Percentiles rank a stretch among this genome's conserved stretches.
These are phyloP conservation scores for Cephus nigrinus DNA, from an alignment of 2,888 invertebrate species.

Conservation along the genomic window DNA sequence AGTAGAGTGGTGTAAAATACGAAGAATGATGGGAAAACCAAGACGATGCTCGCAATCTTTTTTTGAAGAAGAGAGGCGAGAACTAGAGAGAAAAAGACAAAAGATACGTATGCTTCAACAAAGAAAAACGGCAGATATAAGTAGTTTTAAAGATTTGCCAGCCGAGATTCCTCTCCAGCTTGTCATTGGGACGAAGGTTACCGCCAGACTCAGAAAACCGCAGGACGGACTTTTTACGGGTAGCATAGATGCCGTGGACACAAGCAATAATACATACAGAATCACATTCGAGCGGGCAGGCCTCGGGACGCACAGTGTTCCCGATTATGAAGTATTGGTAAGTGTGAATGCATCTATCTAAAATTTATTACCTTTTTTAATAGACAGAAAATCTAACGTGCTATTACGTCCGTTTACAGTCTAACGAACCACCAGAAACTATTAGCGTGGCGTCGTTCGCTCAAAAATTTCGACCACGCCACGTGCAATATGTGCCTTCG, in stretches of 20 bases:
- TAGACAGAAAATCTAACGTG: conserved; percentile 78
- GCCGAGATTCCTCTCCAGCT: conserved; percentile 94
- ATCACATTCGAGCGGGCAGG: conserved; percentile 94
- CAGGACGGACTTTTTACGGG: conserved; percentile 97
- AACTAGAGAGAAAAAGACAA: conserved; percentile 89
- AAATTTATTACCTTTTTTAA: background rate
- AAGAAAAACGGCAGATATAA: conserved; percentile 84
- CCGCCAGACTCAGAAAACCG: conserved; percentile 88
- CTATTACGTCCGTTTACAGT: conserved; percentile 72
- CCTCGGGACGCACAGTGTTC: conserved; percentile 94
- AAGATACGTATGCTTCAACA: conserved; percentile 94
- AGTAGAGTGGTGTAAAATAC: conserved; percentile 95
- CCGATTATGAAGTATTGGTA: conserved; percentile 92
- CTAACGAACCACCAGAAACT: conserved; percentile 92
- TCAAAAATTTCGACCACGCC: conserved; percentile 81
- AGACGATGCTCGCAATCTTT: conserved; percentile 94
- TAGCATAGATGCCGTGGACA: conserved; percentile 94
- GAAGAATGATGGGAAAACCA: conserved; percentile 97
- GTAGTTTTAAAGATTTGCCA: conserved; percentile 86
- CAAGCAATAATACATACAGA: conserved; percentile 92
- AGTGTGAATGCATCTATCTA: conserved; percentile 24
- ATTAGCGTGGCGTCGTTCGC: conserved; percentile 86
- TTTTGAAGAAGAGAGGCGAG: conserved; percentile 93
- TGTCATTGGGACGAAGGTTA: conserved; percentile 94
- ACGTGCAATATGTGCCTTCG: conserved; percentile 68